Base-by-base conservation (phyloP, 2,888 invertebrate species). In the Callimorpha dominula region DNA sequence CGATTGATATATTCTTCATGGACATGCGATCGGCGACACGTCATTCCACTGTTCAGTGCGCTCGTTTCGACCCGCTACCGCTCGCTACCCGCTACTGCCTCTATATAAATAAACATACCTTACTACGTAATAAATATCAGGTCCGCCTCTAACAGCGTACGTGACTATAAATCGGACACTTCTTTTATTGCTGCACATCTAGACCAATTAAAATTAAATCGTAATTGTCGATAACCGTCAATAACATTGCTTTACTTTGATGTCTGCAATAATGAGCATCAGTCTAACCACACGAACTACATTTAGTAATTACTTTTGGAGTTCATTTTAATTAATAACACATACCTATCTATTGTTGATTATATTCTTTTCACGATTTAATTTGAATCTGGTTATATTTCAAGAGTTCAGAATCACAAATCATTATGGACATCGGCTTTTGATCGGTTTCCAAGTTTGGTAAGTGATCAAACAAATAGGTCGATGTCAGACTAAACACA, bases 1-100 rank as follows among this genome's bases (percentile, higher is more conserved):
- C 91, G 92, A 93, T 94, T 95, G 94, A 95, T 95, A 95, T 94
- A 95, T 94, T 92, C 92, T 86, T 88, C 83, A 88, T 85, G 87
- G 92, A 94, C 95, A 95, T 95, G 95, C 95, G 91, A 95, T 93
- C 94, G 87, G 91, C 89, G 94, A 95, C 95, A 93, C 92, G 93
- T 94, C 93, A 93, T 89, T 90, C 89, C 81, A 84, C 81, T 82
- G 84, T 83, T 80, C 74, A 71, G 12, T 65, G 71, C 71, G 74
- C 75, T 76, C 75, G 73, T 77, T 71, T 71, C 79, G 72, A 78
- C 81, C 75, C 71, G 84, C 84, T 85, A 77, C 85, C 79, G 85
- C 85, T 83, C 84, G 72, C 80, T 69, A 80, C 82, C 73, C 77
- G 78, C 79, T 78, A 80, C 78, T 80, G 74, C 73, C 79, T 79